Base-by-base conservation (phyloP, 2,797 vertebrate genomes). In the Meriones psammophilus region DNA sequence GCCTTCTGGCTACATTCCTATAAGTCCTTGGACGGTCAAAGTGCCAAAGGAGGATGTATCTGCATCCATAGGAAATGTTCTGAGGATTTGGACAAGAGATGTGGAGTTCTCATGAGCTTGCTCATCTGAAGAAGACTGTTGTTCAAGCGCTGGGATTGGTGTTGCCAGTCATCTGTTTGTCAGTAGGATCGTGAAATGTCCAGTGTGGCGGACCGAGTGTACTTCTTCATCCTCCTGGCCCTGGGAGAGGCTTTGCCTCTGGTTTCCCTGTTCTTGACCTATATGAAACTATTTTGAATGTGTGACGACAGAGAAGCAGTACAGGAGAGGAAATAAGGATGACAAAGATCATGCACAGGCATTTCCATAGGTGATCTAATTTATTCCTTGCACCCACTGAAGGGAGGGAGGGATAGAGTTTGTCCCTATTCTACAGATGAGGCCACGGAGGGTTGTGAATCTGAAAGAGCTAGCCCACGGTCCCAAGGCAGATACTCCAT, bases 1-100 rank as follows among this genome's bases (percentile, higher is more conserved):
- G 78, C 36, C 74, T 79, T 74, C 64, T 91, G 81, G 20, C 30
- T 77, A 68, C 78, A 91, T 69, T 69, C 95, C 84, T 92, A 20
- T 68, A 97, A 92, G 77, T 68, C 42, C 3, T 26, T 62, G 4
- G 77, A 58, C 66, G 86, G 28, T 39, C 30, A 78, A 92, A 93
- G 90, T 81, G 56, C 66, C 46, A 62, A 64, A 92, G 74, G 28
- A 91, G 36, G 14, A 28, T 12, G 81, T 94, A 42, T 20, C n/a
- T 91, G 28, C n/a, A 18, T 33, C 14, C 33, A 33, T 14, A 87
- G 78, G 74, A 79, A 93, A 17, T 17, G 88, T 91, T 93, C 42
- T 64, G 90, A 92, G 81, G 3, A 0, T 73, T 17, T 58, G 22
- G 71, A 80, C 46, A 39, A 96, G 46, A 80, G 64, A 91, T 68